Base-by-base conservation (phyloP, 2,797 vertebrate species). In the Rhinichthys osculus region DNA sequence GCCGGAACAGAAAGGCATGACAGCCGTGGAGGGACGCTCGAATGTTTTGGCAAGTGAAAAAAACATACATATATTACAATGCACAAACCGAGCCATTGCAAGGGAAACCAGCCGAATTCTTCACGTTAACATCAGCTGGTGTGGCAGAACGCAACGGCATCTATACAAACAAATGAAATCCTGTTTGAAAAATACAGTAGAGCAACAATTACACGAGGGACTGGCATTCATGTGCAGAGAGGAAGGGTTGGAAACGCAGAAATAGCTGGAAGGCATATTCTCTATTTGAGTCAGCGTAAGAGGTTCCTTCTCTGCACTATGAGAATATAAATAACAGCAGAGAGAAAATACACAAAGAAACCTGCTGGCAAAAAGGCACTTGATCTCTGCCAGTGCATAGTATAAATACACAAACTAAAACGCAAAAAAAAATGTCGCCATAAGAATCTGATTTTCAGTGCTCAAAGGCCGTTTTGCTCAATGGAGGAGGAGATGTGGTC, bases 381-480 rank as follows among this genome's bases (percentile, higher is more conserved):
- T 89, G 87, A 92, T 92, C 89, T 90, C 77, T 90, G 82, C 72
- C 77, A 74, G 87, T 78, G 89, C 83, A 27, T 83, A 87, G 78
- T 66, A 85, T 90, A 86, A 89, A 92, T 89, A 88, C 42, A 85
- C 42, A 80, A 73, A 85, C 42, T n/a, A 79, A 85, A 3, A 30
- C 17, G 9, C 3, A 52, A 69, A 62, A 40, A 27, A 47, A 57
- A 16, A 0, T 38, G 38, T 38, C 5, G 77, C 87, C 85, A 57
- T n/a, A 62, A 84, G 89, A 89, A 88, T 81, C 70, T 33, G 47
- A 14, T 70, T 62, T 81, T 40, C 38, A 38, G 5, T 64, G 10
- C 83, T 64, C 13, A 64, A 30, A 64, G n/a, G 16, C 13, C 5
- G 88, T 89, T 92, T 77, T 90, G 62, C 87, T 89, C 89, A 81